A percentile compares a stretch with the other conserved stretches of the same genome.
phyloP scores from a whole-genome alignment of 2,888 invertebrate species.

The Drosophila sordidula region DNA sequence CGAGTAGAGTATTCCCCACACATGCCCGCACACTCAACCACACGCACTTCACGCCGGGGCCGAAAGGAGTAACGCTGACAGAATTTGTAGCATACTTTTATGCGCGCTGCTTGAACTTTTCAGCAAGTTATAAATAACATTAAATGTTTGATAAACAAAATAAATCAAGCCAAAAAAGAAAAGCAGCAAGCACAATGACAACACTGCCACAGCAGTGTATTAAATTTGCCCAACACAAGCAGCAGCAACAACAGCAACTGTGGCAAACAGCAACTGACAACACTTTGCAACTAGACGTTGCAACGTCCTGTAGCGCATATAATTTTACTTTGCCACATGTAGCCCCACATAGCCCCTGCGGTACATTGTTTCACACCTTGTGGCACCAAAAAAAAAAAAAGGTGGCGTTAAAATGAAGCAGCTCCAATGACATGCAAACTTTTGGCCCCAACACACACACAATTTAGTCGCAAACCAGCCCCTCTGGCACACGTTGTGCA shows the following conservation, averaged over 20 bases:
- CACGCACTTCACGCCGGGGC: neutral
- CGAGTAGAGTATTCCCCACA: slow-evolving; percentile 55
- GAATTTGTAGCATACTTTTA: slow-evolving; percentile 59
- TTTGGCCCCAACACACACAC: slow-evolving; percentile 50
- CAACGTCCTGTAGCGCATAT: slow-evolving; percentile 50
- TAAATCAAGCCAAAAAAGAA: slow-evolving; percentile 58
- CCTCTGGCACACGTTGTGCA: slow-evolving; percentile 6
- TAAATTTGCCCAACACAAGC: slow-evolving; percentile 46
- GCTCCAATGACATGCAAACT: slow-evolving; percentile 79
- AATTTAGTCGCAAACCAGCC: slow-evolving; percentile 23
- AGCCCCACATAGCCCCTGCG: neutral
- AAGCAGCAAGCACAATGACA: slow-evolving; percentile 20
- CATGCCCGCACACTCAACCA: neutral
- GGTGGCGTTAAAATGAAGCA: slow-evolving; percentile 59
- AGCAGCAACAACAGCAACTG: slow-evolving; percentile 22
- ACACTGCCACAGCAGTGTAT: slow-evolving; percentile 51
- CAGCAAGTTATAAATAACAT: slow-evolving; percentile 71
- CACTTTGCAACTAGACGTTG: slow-evolving; percentile 44
- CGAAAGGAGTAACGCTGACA: slow-evolving; percentile 16
- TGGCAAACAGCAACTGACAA: slow-evolving; percentile 31
- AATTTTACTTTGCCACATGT: slow-evolving; percentile 43
- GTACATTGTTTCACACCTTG: slow-evolving; percentile 69
- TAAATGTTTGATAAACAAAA: slow-evolving; percentile 74
- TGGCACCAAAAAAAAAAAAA: slow-evolving; percentile 19
- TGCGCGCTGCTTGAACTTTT: slow-evolving; percentile 60